These are phyloP conservation scores for Drosophila cracens DNA, from an alignment of 2,888 invertebrate species.

Conservation along the genomic window DNA sequence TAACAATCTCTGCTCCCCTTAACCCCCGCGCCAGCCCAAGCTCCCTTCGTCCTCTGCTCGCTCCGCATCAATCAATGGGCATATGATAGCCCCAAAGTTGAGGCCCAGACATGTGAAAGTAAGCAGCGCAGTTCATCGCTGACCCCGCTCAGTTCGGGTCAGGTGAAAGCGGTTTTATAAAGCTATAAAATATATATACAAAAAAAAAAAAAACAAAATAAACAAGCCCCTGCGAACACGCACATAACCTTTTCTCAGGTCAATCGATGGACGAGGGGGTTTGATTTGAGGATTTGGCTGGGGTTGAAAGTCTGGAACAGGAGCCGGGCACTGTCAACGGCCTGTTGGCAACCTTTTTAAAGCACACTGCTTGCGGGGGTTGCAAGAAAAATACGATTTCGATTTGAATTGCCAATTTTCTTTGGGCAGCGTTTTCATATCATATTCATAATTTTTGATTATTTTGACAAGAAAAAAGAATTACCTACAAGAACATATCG, in stretches of 20 bases:
- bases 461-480: not conserved
- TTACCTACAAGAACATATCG: not conserved
- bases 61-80: constrained; percentile 66
- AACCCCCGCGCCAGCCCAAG: not conserved
- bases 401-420: not conserved
- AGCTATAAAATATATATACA: constrained; percentile 70
- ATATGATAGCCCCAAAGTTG: constrained; percentile 59
- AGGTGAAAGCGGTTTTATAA: constrained; percentile 70
- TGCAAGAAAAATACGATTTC: not conserved
- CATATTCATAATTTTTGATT: no score
- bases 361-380: constrained; percentile 39
- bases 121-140: constrained; percentile 41
- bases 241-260: constrained; percentile 54
- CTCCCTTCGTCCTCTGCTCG: not conserved
- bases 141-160: constrained; percentile 60
- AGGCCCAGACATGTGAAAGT: constrained; percentile 48
- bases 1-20: not conserved
- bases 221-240: constrained; percentile 30
- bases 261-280: constrained; percentile 34
- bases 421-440: not conserved
- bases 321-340: constrained; percentile 63
- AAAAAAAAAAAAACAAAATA: not conserved
- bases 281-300: constrained; percentile 8
- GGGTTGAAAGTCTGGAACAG: constrained; percentile 3
- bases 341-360: constrained; percentile 62